A percentile compares a stretch with the other conserved stretches of the same genome.
Conservation (phyloP, 2,797 vertebrate genomes). For the Thalassophryne amazonica region DNA sequence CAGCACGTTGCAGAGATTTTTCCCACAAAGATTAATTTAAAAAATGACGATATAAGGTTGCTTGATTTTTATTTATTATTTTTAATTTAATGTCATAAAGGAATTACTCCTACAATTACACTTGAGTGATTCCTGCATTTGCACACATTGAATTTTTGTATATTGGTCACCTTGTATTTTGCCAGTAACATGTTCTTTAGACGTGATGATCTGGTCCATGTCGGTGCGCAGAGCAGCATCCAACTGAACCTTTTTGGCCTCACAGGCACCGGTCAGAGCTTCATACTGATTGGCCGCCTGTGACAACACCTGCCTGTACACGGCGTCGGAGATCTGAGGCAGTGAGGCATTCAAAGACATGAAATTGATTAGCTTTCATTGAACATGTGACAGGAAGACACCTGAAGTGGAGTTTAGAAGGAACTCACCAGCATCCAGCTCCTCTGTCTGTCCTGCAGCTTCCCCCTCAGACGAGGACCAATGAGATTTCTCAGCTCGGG, state of each 20-base stretch:
- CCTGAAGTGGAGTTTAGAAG: not conserved
- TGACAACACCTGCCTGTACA: conserved; percentile 86
- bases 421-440: conserved; percentile 91
- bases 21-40: too few species aligned
- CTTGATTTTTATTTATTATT: too few species aligned
- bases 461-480: conserved; percentile 88
- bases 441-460: conserved; percentile 87
- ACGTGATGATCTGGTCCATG: conserved; percentile 96
- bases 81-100: too few species aligned
- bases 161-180: conserved; percentile 89
- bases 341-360: not conserved
- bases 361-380: too few species aligned
- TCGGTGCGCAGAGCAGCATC: conserved; percentile 88
- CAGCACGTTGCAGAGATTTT: too few species aligned
- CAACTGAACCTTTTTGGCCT: conserved; percentile 75
- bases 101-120: too few species aligned
- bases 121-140: too few species aligned
- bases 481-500: conserved; percentile 84
- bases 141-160: too few species aligned
- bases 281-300: conserved; percentile 79
- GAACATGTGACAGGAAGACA: too few species aligned
- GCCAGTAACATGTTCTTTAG: conserved; percentile 91
- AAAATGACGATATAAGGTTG: too few species aligned
- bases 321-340: conserved; percentile 87
- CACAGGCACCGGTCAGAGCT: conserved; percentile 68